Base-by-base conservation (phyloP, 2,113 vertebrate genomes). In the Apus apus region DNA sequence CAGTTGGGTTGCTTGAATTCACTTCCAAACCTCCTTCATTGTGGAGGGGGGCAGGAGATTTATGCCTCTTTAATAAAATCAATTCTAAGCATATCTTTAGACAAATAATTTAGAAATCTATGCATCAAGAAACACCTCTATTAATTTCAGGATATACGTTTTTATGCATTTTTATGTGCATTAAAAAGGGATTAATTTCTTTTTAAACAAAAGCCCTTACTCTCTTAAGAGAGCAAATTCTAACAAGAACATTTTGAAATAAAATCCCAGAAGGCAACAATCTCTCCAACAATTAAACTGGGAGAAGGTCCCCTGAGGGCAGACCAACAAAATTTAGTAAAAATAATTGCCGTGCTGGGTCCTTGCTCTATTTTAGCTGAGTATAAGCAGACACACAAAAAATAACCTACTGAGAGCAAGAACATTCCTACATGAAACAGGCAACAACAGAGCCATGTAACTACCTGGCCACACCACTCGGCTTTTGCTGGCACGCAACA, bases 201-300 rank as follows among this genome's bases (percentile, higher is more conserved):
- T 60, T 12, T 32, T 89, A 93, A 91, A 95, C 74, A 90, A 90
- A 71, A 92, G 64, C 65, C 88, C 85, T 91, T 64, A 53, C 88
- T 91, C 88, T 60, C 32, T 75, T 95, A 78, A 71, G 88, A 96
- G 96, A 96, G 87, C 86, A 94, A 97, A 97, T 95, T 89, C 97
- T 97, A 97, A 97, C 96, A 93, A 81, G 96, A 96, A 92, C 93
- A 74, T 98, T 98, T 97, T 95, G 96, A 98, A 98, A 97, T 96
- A 97, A 98, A 98, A 97, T 97, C 96, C 96, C 98, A 98, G 97
- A 98, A 98, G 97, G 98, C 96, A 97, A 89, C 95, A 97, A 96
- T 96, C 95, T 96, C 91, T 96, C 91, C 95, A 96, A 98, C 96
- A 98, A 97, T 98, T 98, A 98, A 98, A 97, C 71, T 97, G 96